A percentile compares a stretch with the other conserved stretches of the same genome.
These are phyloP conservation scores for Boulengeromyrus knoepffleri DNA, from an alignment of 2,113 vertebrate genomes.

Conservation along the genomic window DNA sequence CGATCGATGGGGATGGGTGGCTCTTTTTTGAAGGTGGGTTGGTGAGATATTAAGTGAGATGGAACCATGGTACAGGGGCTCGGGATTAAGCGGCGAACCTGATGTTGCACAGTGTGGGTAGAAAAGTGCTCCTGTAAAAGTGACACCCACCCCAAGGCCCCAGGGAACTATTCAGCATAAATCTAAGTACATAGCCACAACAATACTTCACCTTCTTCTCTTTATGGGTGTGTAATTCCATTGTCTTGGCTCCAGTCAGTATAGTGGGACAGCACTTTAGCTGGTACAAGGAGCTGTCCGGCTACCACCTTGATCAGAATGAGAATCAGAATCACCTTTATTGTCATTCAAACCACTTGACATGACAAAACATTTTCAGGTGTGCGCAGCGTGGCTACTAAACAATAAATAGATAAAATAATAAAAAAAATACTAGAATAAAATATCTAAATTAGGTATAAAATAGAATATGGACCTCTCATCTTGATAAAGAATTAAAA, in stretches of 20 bases:
- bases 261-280: neutral
- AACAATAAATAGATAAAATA: too few relatives aligned
- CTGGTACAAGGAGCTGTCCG: too few relatives aligned
- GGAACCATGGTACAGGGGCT: neutral
- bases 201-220: neutral
- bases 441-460: too few relatives aligned
- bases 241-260: neutral
- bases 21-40: neutral
- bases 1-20: conserved; percentile 8
- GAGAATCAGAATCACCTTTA: too few relatives aligned
- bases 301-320: neutral
- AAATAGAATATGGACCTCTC: neutral
- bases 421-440: too few relatives aligned
- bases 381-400: too few relatives aligned
- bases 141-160: neutral
- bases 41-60: neutral
- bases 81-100: neutral
- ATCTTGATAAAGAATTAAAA: neutral
- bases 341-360: too few relatives aligned
- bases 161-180: neutral
- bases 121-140: neutral
- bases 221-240: neutral
- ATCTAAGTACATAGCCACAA: neutral
- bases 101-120: neutral
- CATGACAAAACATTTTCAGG: too few relatives aligned